Percentiles rank a stretch among this genome's conserved stretches.
Evolutionary conservation across 2,797 vertebrate genomes (phyloP).

Genomic region (Morus bassanus): DNA sequence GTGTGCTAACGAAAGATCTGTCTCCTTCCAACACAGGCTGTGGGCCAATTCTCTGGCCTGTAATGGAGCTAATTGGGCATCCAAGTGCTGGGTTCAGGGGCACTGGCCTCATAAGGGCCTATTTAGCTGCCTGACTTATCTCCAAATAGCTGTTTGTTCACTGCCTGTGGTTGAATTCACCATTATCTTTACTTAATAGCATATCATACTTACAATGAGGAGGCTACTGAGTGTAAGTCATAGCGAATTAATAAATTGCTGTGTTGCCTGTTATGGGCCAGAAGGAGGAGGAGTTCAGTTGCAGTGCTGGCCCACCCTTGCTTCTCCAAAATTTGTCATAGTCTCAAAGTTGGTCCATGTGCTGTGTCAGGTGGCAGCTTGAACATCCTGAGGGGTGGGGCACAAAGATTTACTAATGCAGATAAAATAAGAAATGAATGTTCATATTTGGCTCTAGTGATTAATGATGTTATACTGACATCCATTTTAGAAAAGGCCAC

Average conservation of each 20-base stretch:
- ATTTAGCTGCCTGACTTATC: slow-evolving; percentile 1
- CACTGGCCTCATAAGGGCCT: slow-evolving; percentile 2
- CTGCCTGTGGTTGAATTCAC: background rate
- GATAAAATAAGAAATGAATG: background rate
- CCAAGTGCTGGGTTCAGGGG: background rate
- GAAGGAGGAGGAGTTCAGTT: background rate
- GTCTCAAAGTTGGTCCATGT: background rate
- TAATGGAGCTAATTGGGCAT: background rate
- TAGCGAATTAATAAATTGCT: background rate
- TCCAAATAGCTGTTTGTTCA: slow-evolving; percentile 5
- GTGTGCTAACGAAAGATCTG: background rate
- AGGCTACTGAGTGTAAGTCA: background rate
- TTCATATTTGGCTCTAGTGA: background rate
- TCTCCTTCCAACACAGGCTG: background rate
- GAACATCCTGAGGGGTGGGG: too few species aligned
- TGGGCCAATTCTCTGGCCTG: background rate
- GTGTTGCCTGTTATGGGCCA: background rate
- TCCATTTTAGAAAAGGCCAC: background rate
- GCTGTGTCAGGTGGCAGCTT: background rate
- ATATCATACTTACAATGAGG: background rate
- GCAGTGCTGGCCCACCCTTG: background rate
- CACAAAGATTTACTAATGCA: background rate
- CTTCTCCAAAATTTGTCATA: background rate
- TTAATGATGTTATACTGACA: background rate
- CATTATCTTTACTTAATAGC: background rate